These are phyloP conservation scores for Dendrolimus houi DNA, from an alignment of 2,888 invertebrate genomes.

Conservation along the genomic window DNA sequence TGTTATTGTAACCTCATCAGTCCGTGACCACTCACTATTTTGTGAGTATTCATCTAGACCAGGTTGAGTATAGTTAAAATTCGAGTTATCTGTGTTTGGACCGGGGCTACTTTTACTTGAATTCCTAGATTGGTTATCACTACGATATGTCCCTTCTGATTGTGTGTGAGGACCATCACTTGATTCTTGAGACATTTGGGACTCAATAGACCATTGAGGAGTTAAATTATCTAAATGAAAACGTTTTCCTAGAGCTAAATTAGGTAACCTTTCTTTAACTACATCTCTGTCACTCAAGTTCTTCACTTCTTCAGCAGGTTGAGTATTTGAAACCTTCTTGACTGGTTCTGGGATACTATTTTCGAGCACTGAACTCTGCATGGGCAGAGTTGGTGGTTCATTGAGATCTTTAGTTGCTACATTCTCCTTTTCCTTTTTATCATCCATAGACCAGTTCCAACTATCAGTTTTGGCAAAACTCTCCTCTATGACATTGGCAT, in stretches of 20 bases:
- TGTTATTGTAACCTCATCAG: constrained; percentile 32
- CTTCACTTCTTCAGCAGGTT: constrained; percentile 40
- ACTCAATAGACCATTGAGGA: constrained; percentile 81
- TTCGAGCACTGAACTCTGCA: constrained; percentile 21
- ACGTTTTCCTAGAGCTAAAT: constrained; percentile 58
- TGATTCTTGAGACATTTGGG: constrained; percentile 80
- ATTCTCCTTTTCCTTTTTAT: constrained; percentile 37
- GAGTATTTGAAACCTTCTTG: constrained; percentile 16
- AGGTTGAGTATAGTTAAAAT: constrained; percentile 54
- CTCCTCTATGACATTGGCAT: constrained; percentile 73
- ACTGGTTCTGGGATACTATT: constrained; percentile 24
- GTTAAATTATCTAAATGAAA: constrained; percentile 62
- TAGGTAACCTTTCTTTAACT: constrained; percentile 57
- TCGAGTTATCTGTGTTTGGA: constrained; percentile 50
- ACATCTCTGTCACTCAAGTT: constrained; percentile 55
- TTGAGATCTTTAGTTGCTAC: constrained; percentile 1
- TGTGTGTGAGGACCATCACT: constrained; percentile 78
- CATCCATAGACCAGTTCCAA: constrained; percentile 80
- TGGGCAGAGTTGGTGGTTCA: constrained; percentile 17
- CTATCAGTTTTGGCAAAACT: constrained; percentile 74
- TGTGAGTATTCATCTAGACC: constrained; percentile 40
- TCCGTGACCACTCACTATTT: constrained; percentile 45
- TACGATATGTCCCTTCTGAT: constrained; percentile 77
- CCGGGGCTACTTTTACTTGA: constrained; percentile 66
- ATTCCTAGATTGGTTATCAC: constrained; percentile 75